Percentiles rank a stretch among this genome's conserved stretches.
Conservation (phyloP, 2,888 invertebrate species). For the Hololepta plana region DNA sequence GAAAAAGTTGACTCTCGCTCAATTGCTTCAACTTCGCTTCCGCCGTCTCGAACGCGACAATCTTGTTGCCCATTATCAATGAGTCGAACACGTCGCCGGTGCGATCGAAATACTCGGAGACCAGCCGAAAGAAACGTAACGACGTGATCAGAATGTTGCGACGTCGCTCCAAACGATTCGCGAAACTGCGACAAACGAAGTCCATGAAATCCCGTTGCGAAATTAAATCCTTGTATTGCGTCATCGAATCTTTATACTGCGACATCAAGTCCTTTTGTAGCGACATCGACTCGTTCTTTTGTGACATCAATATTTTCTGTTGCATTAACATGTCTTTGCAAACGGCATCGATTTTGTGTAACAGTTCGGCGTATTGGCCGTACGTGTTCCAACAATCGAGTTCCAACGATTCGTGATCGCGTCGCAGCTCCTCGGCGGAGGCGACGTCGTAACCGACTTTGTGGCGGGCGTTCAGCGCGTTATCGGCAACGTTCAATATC, state of each 20-base stretch:
- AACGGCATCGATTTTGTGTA: conserved; percentile 49
- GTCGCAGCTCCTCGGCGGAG: conserved; percentile 52
- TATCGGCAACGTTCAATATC: conserved; percentile 61
- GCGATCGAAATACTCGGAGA: conserved; percentile 51
- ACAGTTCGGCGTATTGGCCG: conserved; percentile 57
- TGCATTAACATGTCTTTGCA: conserved; percentile 27
- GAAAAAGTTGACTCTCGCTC: conserved; percentile 37
- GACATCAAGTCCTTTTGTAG: no score
- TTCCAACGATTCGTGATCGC: conserved; percentile 57
- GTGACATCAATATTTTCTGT: no score
- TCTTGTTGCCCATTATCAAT: conserved; percentile 40
- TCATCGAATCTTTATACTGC: no score
- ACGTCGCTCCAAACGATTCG: conserved; percentile 51
- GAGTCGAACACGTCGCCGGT: conserved; percentile 50
- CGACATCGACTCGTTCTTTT: no score
- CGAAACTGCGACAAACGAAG: conserved; percentile 61
- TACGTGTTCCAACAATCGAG: conserved; percentile 63
- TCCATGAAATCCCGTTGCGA: conserved; percentile 69
- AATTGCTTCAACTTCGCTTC: conserved; percentile 35
- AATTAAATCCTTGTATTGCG: conserved; percentile 40
- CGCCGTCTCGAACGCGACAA: conserved; percentile 37
- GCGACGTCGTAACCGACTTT: conserved; percentile 55
- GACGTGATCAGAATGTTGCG: conserved; percentile 58
- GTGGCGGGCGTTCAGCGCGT: conserved; percentile 47
- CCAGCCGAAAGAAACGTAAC: conserved; percentile 53